Evolutionary conservation across 2,797 vertebrate genomes (phyloP).

Genomic region (Melanotaenia maccullochi): DNA sequence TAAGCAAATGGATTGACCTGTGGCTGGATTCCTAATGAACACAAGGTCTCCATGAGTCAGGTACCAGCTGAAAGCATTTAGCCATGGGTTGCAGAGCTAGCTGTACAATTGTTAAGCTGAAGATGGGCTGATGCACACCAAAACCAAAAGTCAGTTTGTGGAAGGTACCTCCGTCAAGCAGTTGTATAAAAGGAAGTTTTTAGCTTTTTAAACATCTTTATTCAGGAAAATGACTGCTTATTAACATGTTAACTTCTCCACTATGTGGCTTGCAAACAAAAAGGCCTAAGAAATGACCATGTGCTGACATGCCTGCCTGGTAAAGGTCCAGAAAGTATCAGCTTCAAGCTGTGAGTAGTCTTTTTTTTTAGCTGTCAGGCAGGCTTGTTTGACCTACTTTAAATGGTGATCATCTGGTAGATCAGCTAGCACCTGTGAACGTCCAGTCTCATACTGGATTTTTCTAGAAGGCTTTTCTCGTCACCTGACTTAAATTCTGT

Average conservation of each 20-base stretch:
- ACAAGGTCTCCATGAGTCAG: not conserved
- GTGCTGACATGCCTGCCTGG: not conserved
- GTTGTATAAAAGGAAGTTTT: not conserved
- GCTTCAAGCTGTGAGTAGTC: not conserved
- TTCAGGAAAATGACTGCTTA: not conserved
- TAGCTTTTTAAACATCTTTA: not conserved
- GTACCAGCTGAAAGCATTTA: not conserved
- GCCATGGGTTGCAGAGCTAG: not conserved
- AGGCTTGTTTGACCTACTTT: slow-evolving; percentile 1
- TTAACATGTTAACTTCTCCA: not conserved
- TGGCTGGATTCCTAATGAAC: not conserved
- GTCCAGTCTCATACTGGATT: slow-evolving; percentile 7
- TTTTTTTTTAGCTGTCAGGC: not conserved
- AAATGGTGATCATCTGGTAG: not conserved
- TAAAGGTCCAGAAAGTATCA: not conserved
- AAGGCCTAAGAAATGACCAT: not conserved
- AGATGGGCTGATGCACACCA: not conserved
- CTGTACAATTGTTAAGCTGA: not conserved
- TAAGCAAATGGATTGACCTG: not conserved
- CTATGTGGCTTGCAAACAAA: not conserved
- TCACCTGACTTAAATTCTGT: not conserved
- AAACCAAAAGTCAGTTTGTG: not conserved
- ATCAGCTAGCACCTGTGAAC: not conserved
- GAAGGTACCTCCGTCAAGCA: not conserved
- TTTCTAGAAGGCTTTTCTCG: not conserved